phyloP scores from a whole-genome alignment of 2,113 vertebrate genomes.

The Gnathonemus echidnorhynchus region DNA sequence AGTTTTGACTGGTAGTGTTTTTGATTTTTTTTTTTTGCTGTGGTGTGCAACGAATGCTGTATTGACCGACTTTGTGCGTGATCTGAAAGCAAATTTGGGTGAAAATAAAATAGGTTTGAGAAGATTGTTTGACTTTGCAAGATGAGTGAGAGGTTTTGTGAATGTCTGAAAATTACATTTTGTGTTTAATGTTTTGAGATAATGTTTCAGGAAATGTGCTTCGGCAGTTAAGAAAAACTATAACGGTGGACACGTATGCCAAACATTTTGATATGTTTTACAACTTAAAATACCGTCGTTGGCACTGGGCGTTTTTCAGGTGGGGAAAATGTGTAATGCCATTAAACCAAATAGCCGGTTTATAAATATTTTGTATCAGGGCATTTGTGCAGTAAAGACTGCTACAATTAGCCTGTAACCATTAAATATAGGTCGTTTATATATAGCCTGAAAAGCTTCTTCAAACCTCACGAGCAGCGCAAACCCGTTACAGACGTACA shows the following conservation, averaged over 20 bases:
- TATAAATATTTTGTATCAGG: neutral
- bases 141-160: neutral
- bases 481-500: neutral
- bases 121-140: too few relatives aligned
- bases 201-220: neutral
- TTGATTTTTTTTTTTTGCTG: too few relatives aligned
- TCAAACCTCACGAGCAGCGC: neutral
- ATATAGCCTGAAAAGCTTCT: neutral
- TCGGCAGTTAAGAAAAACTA: neutral
- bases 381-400: neutral
- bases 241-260: neutral
- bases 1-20: too few relatives aligned
- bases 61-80: too few relatives aligned
- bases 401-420: neutral
- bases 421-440: neutral
- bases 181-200: neutral
- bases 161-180: neutral
- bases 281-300: neutral
- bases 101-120: too few relatives aligned
- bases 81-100: too few relatives aligned
- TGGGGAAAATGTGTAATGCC: neutral
- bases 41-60: too few relatives aligned
- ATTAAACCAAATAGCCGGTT: neutral
- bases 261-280: neutral
- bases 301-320: neutral